Evolutionary conservation across 2,113 vertebrate species (phyloP).

Genomic region (Brachyhypopomus gauderio): DNA sequence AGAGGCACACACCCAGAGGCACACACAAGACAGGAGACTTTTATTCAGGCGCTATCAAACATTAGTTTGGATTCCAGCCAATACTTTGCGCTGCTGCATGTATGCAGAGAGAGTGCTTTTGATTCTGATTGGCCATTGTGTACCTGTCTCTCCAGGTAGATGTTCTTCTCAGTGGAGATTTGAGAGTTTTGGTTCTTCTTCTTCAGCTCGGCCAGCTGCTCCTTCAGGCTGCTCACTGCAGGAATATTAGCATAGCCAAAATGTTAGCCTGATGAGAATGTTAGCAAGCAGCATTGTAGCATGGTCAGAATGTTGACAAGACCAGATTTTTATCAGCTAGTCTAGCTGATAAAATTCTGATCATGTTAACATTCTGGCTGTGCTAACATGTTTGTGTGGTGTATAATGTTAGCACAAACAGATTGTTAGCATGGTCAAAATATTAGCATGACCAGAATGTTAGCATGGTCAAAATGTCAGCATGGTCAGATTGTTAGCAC

Average conservation of each 20-base stretch:
- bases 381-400: no score
- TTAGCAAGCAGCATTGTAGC: conserved; percentile 22
- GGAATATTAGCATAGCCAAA: conserved; percentile 28
- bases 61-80: background rate
- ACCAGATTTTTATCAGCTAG: conserved; percentile 85
- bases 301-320: conserved; percentile 60
- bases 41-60: background rate
- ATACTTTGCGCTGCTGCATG: background rate
- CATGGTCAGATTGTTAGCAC: no score
- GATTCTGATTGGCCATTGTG: background rate
- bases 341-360: no score
- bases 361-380: no score
- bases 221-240: conserved; percentile 90
- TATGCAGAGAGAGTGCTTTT: no score
- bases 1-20: background rate
- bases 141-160: conserved; percentile 92
- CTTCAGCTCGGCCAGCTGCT: conserved; percentile 93
- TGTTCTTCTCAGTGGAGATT: conserved; percentile 90
- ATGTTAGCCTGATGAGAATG: background rate
- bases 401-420: no score
- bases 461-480: no score
- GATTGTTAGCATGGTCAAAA: conserved; percentile 28
- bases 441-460: background rate
- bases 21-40: background rate
- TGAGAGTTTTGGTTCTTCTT: conserved; percentile 91